Evolutionary conservation across 2,888 invertebrate species (phyloP).

Genomic region (Dicyrtomina minuta): DNA sequence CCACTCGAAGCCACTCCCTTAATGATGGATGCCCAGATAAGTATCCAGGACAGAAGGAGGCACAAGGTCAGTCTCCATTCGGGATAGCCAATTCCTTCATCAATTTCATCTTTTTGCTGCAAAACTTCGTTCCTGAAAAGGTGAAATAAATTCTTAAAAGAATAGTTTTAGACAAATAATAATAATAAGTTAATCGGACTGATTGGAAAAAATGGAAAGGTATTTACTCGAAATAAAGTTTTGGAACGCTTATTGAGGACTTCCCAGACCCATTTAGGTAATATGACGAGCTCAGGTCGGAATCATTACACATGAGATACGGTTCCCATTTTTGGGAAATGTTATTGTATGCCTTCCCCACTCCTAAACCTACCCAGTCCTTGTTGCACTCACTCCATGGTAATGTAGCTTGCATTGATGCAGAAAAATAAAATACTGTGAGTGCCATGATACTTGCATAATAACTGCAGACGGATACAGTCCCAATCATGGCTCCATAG

Average conservation of each 20-base stretch:
- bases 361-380: neutral
- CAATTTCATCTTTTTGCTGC: slow-evolving; percentile 59
- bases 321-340: neutral
- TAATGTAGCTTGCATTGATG: slow-evolving; percentile 54
- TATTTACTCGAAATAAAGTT: too few relatives aligned
- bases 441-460: slow-evolving; percentile 73
- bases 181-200: too few relatives aligned
- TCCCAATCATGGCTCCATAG: slow-evolving; percentile 58
- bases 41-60: slow-evolving; percentile 68
- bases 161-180: too few relatives aligned
- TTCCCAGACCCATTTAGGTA: too few relatives aligned
- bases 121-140: slow-evolving; percentile 63
- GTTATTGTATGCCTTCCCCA: neutral
- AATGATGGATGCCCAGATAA: slow-evolving; percentile 69
- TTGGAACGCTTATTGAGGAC: too few relatives aligned
- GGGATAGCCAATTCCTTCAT: slow-evolving; percentile 53
- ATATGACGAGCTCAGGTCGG: too few relatives aligned
- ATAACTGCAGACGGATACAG: slow-evolving; percentile 68
- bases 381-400: slow-evolving; percentile 55
- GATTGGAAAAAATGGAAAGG: too few relatives aligned
- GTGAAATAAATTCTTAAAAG: too few relatives aligned
- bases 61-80: slow-evolving; percentile 56
- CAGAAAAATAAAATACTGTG: slow-evolving; percentile 55
- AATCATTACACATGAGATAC: too few relatives aligned
- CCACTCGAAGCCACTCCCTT: slow-evolving; percentile 62